A percentile compares a stretch with the other conserved stretches of the same genome.
Conservation (phyloP, 2,113 vertebrate species). For the Bos indicus region DNA sequence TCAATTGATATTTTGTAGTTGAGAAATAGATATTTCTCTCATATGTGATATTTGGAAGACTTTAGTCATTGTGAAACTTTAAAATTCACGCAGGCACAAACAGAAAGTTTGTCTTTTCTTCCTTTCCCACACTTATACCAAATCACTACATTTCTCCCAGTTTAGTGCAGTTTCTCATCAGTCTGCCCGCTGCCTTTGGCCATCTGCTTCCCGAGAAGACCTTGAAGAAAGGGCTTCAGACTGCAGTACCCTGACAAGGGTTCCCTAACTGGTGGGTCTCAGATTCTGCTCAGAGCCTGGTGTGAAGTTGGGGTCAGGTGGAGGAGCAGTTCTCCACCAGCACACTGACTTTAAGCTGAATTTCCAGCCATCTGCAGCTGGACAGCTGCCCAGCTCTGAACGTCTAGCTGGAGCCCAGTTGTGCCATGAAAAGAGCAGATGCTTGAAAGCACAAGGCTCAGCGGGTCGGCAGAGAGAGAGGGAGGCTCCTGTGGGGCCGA, state of each 20-base stretch:
- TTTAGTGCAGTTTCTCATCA: background rate
- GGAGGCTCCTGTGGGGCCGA: conserved; percentile 19
- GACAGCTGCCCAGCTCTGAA: conserved; percentile 67
- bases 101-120: background rate
- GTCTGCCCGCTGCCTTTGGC: conserved; percentile 66
- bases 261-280: conserved; percentile 72
- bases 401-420: conserved; percentile 67
- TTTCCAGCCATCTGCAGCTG: conserved; percentile 81
- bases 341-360: conserved; percentile 77
- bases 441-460: conserved; percentile 31
- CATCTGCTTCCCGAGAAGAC: conserved; percentile 77
- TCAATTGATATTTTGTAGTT: background rate
- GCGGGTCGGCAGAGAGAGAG: background rate
- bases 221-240: conserved; percentile 69
- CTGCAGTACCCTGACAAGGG: conserved; percentile 56
- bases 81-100: accelerated
- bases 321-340: conserved; percentile 79
- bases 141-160: background rate
- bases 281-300: conserved; percentile 75
- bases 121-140: background rate
- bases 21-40: background rate
- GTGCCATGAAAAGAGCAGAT: conserved; percentile 71
- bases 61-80: background rate
- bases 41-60: background rate
- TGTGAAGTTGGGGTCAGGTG: conserved; percentile 82